A percentile compares a stretch with the other conserved stretches of the same genome.
Conservation (phyloP, 2,888 invertebrate genomes). For the Philaethria dido region DNA sequence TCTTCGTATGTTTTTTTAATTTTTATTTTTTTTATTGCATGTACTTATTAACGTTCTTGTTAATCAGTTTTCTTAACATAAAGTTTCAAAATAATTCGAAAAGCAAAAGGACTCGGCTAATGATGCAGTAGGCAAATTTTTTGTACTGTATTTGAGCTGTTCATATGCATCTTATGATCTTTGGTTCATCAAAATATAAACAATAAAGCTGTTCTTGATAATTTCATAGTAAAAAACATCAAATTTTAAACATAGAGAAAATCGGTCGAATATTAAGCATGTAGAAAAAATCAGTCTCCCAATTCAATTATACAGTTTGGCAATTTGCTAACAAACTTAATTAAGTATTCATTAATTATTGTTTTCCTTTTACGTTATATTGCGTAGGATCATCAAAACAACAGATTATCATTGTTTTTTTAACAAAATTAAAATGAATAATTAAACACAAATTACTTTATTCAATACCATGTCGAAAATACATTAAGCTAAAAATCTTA, state of each 20-base stretch:
- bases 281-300: background rate
- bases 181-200: too few species aligned
- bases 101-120: too few species aligned
- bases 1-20: background rate
- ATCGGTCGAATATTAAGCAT: background rate
- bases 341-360: background rate
- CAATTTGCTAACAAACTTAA: background rate
- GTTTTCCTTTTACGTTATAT: background rate
- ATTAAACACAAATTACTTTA: constrained; percentile 12
- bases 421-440: background rate
- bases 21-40: background rate
- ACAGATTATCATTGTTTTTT: background rate
- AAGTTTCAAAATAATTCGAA: too few species aligned
- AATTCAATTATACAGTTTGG: too few species aligned
- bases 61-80: too few species aligned
- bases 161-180: too few species aligned
- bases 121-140: too few species aligned
- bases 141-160: too few species aligned
- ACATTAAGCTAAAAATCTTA: constrained; percentile 26
- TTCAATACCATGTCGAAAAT: constrained; percentile 30
- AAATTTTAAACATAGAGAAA: background rate
- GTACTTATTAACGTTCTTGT: too few species aligned
- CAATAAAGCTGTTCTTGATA: background rate
- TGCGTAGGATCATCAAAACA: background rate
- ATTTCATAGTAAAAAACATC: background rate